phyloP scores from a whole-genome alignment of 2,888 invertebrate species.

The Plagodis pulveraria region DNA sequence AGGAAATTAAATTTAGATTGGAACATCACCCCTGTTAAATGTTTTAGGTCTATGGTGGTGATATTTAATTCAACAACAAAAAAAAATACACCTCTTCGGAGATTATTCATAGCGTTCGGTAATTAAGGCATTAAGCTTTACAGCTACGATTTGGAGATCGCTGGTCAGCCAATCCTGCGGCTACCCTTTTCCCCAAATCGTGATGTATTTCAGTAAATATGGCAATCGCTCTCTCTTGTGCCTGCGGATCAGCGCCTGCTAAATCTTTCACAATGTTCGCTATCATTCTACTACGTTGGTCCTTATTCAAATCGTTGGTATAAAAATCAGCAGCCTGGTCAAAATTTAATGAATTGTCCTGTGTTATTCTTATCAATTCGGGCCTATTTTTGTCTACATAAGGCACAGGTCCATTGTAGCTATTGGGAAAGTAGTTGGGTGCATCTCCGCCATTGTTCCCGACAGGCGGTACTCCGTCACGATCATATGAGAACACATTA shows the following conservation, averaged over 20 bases:
- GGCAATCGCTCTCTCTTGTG: not conserved
- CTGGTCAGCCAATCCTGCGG: constrained; percentile 8
- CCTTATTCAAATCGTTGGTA: constrained; percentile 89
- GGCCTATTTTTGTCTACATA: constrained; percentile 83
- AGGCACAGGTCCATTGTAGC: constrained; percentile 92
- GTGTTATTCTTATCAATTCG: constrained; percentile 76
- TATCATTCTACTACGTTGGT: constrained; percentile 88
- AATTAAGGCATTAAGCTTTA: no score
- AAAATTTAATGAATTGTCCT: constrained; percentile 94
- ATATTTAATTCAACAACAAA: no score
- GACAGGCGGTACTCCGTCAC: constrained; percentile 91
- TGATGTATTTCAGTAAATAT: constrained; percentile 2
- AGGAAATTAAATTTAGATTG: no score
- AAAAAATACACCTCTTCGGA: no score
- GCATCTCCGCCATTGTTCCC: constrained; percentile 91
- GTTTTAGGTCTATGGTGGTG: no score
- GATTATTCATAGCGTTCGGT: no score
- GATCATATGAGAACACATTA: constrained; percentile 88
- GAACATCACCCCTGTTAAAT: no score
- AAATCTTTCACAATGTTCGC: constrained; percentile 91
- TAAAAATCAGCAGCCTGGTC: constrained; percentile 87
- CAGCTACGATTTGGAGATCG: no score
- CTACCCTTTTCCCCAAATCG: constrained; percentile 6
- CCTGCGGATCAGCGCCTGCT: not conserved
- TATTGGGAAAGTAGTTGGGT: constrained; percentile 97